Evolutionary conservation across 2,113 vertebrate species (phyloP).

Genomic region (Cochlearius cochlearius): DNA sequence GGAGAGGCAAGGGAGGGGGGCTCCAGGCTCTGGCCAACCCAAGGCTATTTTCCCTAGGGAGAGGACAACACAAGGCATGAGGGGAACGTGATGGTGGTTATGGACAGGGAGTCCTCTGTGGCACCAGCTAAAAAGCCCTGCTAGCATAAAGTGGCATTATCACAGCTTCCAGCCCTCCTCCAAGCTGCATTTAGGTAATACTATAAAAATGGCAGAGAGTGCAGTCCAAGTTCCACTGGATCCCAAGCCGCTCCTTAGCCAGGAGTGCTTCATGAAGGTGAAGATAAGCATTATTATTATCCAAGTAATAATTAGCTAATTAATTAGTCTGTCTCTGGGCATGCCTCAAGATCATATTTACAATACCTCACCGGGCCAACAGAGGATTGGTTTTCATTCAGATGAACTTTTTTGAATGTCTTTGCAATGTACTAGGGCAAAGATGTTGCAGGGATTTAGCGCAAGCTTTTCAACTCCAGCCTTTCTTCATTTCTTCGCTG

Average conservation of each 20-base stretch:
- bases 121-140: background rate
- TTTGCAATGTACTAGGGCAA: background rate
- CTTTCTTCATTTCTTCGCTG: background rate
- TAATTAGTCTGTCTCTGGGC: slow-evolving; percentile 17
- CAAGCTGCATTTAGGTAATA: background rate
- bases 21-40: background rate
- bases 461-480: background rate
- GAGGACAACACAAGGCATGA: background rate
- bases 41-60: background rate
- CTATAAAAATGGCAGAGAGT: background rate
- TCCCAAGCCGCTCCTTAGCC: background rate
- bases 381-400: background rate
- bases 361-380: background rate
- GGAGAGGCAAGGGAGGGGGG: accelerated
- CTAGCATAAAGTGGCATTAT: accelerated
- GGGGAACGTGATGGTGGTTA: background rate
- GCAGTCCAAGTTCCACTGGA: background rate
- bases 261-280: background rate
- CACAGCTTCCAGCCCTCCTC: background rate
- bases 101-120: accelerated
- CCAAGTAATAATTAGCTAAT: slow-evolving; percentile 25
- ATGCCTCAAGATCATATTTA: slow-evolving; percentile 19
- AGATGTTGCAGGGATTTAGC: background rate
- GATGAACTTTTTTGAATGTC: background rate
- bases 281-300: background rate